These are phyloP conservation scores for Rhea pennata DNA, from an alignment of 2,113 vertebrate genomes.

Conservation along the genomic window DNA sequence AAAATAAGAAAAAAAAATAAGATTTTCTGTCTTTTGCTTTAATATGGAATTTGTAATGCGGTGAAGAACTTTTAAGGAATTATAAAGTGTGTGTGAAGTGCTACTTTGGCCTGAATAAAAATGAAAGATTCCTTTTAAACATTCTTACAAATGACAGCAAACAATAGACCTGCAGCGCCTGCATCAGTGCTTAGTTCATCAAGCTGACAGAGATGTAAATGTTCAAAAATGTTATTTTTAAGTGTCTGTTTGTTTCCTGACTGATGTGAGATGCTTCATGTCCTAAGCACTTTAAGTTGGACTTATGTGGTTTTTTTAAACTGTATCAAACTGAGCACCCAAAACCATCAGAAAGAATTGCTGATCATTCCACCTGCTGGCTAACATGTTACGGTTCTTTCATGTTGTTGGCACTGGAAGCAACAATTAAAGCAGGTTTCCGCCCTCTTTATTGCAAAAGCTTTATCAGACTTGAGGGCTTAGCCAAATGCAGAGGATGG, in stretches of 20 bases:
- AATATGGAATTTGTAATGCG: neutral
- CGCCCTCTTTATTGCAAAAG: neutral
- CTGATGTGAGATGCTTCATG: neutral
- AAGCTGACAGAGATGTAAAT: neutral
- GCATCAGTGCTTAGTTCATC: neutral
- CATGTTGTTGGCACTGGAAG: neutral
- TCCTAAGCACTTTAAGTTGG: neutral
- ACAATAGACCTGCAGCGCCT: neutral
- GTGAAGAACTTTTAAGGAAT: neutral
- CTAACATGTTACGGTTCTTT: too few species aligned
- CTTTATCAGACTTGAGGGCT: neutral
- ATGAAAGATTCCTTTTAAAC: neutral
- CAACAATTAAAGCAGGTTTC: too few species aligned
- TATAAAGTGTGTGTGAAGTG: neutral
- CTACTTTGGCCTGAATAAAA: neutral
- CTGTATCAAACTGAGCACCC: neutral
- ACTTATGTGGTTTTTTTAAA: neutral
- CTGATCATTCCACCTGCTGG: too few species aligned
- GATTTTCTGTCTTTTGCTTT: neutral
- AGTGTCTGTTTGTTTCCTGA: neutral
- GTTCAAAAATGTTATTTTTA: neutral
- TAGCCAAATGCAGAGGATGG: neutral
- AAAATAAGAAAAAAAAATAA: neutral
- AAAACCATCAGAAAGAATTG: neutral
- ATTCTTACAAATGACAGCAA: neutral